Percentiles rank a stretch among this genome's conserved stretches.
Conservation (phyloP, 2,888 invertebrate species). For the Drosophila macrospina region DNA sequence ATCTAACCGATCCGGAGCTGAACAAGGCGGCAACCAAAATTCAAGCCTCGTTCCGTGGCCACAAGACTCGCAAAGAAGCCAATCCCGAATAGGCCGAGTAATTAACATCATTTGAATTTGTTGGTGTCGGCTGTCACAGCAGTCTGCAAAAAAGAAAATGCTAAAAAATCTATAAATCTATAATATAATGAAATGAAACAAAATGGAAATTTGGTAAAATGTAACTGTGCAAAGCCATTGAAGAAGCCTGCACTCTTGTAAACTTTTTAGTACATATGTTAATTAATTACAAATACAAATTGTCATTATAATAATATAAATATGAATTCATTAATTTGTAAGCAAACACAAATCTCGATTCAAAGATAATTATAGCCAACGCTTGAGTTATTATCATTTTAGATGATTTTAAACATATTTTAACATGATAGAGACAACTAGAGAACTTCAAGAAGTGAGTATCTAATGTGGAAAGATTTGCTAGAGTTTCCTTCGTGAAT, state of each 20-base stretch:
- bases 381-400: constrained; percentile 49
- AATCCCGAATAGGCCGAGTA: constrained; percentile 69
- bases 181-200: constrained; percentile 3
- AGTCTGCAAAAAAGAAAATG: constrained; percentile 39
- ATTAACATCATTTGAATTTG: constrained; percentile 53
- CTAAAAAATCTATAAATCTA: constrained; percentile 19
- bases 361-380: constrained; percentile 8
- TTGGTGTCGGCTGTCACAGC: constrained; percentile 60
- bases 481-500: constrained; percentile 6
- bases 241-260: constrained; percentile 58
- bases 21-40: constrained; percentile 96
- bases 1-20: constrained; percentile 93
- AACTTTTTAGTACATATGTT: constrained; percentile 73
- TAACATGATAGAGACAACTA: constrained; percentile 2
- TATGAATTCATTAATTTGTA: constrained; percentile 54
- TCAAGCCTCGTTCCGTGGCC: constrained; percentile 96
- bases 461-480: constrained; percentile 32
- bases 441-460: constrained; percentile 12
- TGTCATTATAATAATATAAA: constrained; percentile 53
- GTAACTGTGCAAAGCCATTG: constrained; percentile 58
- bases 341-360: constrained; percentile 52
- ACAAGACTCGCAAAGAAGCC: constrained; percentile 92
- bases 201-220: constrained; percentile 64
- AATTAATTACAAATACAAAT: constrained; percentile 55
- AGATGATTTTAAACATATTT: constrained; percentile 14